Conservation (phyloP, 1,140 invertebrate species). For the Bombus ignitus region DNA sequence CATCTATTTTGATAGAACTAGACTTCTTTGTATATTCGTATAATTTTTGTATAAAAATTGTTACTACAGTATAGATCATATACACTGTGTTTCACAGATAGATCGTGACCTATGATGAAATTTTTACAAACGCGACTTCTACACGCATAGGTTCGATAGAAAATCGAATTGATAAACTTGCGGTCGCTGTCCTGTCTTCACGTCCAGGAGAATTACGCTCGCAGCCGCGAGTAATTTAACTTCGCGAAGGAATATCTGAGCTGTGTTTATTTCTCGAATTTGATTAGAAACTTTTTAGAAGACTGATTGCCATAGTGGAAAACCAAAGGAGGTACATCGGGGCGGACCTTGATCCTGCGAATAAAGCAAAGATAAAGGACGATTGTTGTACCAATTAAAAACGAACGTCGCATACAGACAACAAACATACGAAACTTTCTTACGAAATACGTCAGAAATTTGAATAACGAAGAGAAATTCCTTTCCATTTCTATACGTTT, state of each 20-base stretch:
- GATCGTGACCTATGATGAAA: neutral
- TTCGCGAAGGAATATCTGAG: neutral
- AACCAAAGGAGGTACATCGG: neutral
- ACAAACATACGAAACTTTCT: neutral
- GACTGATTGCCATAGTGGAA: neutral
- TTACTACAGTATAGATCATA: neutral
- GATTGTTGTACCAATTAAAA: neutral
- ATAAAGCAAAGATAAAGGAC: neutral
- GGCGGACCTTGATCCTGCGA: neutral
- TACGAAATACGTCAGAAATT: neutral
- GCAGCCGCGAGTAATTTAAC: neutral
- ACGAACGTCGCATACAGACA: neutral
- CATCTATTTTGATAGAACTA: no score
- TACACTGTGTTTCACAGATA: neutral
- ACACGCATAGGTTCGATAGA: neutral
- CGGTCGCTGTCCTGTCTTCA: neutral
- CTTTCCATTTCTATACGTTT: neutral
- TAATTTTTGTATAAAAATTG: neutral
- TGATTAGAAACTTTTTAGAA: conserved; percentile 1
- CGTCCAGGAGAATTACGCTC: neutral
- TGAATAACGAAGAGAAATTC: neutral
- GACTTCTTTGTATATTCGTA: neutral
- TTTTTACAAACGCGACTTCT: neutral
- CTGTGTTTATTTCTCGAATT: neutral
- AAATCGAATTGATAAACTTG: neutral